Evolutionary conservation across 2,797 vertebrate genomes (phyloP), one percentile per base, ranked within the genome.

Genomic region (Distichodus sexfasciatus): DNA sequence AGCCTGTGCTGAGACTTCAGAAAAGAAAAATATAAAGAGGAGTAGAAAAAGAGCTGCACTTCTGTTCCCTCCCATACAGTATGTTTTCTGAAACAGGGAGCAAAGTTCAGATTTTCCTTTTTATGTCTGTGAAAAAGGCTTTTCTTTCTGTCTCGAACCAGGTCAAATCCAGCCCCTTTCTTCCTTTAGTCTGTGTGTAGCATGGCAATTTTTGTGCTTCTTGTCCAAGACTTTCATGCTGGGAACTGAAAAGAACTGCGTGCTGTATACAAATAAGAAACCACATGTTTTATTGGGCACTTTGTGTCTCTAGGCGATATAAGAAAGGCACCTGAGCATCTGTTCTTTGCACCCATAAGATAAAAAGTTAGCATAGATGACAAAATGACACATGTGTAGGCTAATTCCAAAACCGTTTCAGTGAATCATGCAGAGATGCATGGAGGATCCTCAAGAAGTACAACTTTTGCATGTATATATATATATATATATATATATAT

Each of bases 31-130:
- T 19, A 41, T 21, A 64, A 29, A 63, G 64, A n/a, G n/a, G 38
- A 28, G 29, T 4, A 48, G 31, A 10, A 44, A 31, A 31, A 48
- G 3, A 57, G 6, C 33, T 64, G 60, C 17, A 35, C 19, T 43
- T 44, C 38, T 7, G 15, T 17, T 17, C 1, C 6, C 2, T 11
- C 14, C 11, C 10, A 6, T 71, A 28, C 14, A 29, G 31, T 48
- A 47, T 23, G 9, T 48, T 57, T 64, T 48, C 41, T 57, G 15
- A 17, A 46, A 36, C 28, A 36, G 28, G 44, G 41, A 28, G 58
- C 28, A 70, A 70, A 63, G 41, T 28, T 70, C 58, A 54, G 12
- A 26, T 48, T 43, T 28, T n/a, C 43, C 24, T 23, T 60, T 48
- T 55, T 63, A 12, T 55, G 12, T 33, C 40, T 15, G 41, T 65